Evolutionary conservation across 2,888 invertebrate species (phyloP), one percentile per base, ranked within the genome.

Genomic region (Coecobrya sp.): DNA sequence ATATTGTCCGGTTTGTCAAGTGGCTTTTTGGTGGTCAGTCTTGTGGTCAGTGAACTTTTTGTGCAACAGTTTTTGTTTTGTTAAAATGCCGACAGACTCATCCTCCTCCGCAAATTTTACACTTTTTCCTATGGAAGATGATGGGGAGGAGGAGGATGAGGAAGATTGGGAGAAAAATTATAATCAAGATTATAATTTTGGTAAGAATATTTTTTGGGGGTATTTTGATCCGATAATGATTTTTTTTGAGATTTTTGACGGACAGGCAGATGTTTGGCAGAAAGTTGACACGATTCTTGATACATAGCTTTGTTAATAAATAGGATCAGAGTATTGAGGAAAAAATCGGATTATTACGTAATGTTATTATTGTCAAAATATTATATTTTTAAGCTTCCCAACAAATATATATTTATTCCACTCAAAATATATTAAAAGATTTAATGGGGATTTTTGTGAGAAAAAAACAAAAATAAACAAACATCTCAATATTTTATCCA

Each of bases 311-410:
- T 45, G 7, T 76, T 45, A n/a, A 45, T 76, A 49, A 76, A 45
- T 1, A 22, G 49, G 73, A 76, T 76, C 30, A 68, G 16, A 30
- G 27, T 30, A 68, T 27, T n/a, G 7, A 7, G 65, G 25, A 19
- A 22, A n/a, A 52, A 79, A 79, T 79, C 79, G 79, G 79, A 49
- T 79, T 79, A 79, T 7, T 73, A 1, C 42, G 10, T 73, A 42
- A 73, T 73, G 73, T 73, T 73, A 45, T 73, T 36, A 45, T 73
- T 73, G 42, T 36, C 25, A 65, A 2, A 36, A 36, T 36, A 36
- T 2, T 36, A 7, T 36, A n/a, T 36, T 2, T 7, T 2, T 59
- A 59, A 59, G 59, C 59, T 13, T 1, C 3, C 36, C 7, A 36
- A 4, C 36, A 36, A 19, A 55, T 55, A 55, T 16, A 55, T 2